phyloP scores from a whole-genome alignment of 2,888 invertebrate genomes.

The Galerucella nymphaeae region DNA sequence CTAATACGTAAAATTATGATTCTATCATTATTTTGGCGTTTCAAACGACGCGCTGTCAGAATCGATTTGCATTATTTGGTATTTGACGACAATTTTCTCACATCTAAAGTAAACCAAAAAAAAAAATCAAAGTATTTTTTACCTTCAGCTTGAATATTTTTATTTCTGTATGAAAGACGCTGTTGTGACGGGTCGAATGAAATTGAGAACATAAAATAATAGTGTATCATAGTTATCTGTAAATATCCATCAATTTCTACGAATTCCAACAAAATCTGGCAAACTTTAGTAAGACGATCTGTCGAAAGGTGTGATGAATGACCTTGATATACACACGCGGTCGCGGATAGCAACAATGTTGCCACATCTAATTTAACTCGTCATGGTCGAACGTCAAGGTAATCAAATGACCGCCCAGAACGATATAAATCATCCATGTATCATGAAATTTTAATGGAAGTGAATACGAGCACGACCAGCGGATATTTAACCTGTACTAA shows the following conservation, averaged over 20 bases:
- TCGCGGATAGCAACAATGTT: slow-evolving; percentile 44
- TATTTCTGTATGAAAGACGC: neutral
- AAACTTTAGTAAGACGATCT: slow-evolving; percentile 33
- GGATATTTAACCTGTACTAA: slow-evolving; percentile 8
- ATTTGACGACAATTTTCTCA: too few species aligned
- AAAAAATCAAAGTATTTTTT: neutral
- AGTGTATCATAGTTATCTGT: slow-evolving; percentile 3
- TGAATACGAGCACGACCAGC: slow-evolving; percentile 5
- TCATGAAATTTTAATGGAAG: slow-evolving; percentile 38
- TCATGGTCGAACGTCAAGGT: slow-evolving; percentile 51
- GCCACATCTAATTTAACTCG: slow-evolving; percentile 44
- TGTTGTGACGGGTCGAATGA: neutral
- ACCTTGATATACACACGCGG: slow-evolving; percentile 55
- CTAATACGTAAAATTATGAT: too few species aligned
- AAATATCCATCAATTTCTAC: neutral
- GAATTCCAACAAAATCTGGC: slow-evolving; percentile 24
- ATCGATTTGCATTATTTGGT: too few species aligned
- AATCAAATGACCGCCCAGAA: slow-evolving; percentile 47
- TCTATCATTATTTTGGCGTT: too few species aligned
- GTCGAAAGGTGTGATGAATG: slow-evolving; percentile 49
- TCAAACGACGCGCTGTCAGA: too few species aligned
- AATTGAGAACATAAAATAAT: neutral
- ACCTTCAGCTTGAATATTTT: neutral
- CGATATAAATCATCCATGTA: slow-evolving; percentile 40
- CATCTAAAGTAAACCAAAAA: neutral